Percentiles rank a stretch among this genome's conserved stretches.
These are phyloP conservation scores for Acanthoscelides obtectus DNA, from an alignment of 2,888 invertebrate genomes.

Conservation along the genomic window DNA sequence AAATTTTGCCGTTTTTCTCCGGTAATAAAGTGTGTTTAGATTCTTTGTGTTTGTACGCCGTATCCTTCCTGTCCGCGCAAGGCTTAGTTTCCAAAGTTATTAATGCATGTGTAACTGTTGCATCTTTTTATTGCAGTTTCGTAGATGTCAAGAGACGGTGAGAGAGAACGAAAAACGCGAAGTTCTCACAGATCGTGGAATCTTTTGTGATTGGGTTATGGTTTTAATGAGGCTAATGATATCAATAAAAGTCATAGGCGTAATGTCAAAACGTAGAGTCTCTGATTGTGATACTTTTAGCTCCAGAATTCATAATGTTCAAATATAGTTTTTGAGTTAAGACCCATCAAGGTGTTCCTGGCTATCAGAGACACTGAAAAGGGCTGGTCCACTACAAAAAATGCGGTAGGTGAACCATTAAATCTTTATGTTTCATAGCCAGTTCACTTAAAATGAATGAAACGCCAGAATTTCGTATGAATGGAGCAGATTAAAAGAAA, in stretches of 20 bases:
- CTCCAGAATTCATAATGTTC: too few species aligned
- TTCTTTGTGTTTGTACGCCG: conserved; percentile 13
- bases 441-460: neutral
- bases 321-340: too few species aligned
- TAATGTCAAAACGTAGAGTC: too few species aligned
- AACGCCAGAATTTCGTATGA: neutral
- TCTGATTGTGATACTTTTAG: too few species aligned
- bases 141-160: neutral
- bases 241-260: too few species aligned
- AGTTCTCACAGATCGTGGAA: neutral
- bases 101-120: neutral
- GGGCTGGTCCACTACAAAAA: too few species aligned
- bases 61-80: neutral
- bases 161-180: neutral
- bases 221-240: too few species aligned
- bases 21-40: conserved; percentile 10
- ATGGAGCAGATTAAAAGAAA: neutral
- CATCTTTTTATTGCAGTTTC: neutral
- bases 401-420: too few species aligned
- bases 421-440: neutral
- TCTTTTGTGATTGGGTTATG: neutral
- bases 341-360: too few species aligned
- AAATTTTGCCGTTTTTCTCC: conserved; percentile 14
- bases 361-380: too few species aligned
- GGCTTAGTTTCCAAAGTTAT: neutral